Percentiles rank a stretch among this genome's conserved stretches.
These are phyloP conservation scores for Epizoanthus ramosus DNA, from an alignment of 92 coral and sea anemone species.

Conservation along the genomic window DNA sequence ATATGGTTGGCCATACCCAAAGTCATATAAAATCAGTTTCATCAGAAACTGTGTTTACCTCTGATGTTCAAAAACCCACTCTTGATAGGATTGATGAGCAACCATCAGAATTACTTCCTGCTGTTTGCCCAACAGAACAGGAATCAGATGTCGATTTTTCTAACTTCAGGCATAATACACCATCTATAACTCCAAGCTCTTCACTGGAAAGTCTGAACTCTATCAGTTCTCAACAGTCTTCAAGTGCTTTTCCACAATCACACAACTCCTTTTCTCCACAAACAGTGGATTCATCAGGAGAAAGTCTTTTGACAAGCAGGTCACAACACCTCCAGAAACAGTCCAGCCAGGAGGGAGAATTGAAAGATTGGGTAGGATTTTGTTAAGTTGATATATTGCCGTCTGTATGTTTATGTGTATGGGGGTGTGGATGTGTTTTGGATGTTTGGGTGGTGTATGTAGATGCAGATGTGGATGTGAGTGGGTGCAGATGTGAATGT, in stretches of 20 bases:
- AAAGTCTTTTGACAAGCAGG: not conserved
- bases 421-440: too few relatives aligned
- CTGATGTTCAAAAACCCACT: too few relatives aligned
- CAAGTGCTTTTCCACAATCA: slow-evolving; percentile 29
- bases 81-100: not conserved
- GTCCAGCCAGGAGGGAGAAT: slow-evolving; percentile 21
- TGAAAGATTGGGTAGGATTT: slow-evolving; percentile 30
- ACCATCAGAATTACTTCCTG: not conserved
- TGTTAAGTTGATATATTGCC: not conserved
- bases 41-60: not conserved
- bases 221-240: slow-evolving; percentile 58
- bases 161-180: slow-evolving; percentile 32
- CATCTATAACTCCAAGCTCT: slow-evolving; percentile 89
- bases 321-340: slow-evolving; percentile 27
- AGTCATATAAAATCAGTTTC: not conserved
- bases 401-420: not conserved
- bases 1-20: not conserved
- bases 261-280: slow-evolving; percentile 58
- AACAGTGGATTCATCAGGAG: slow-evolving; percentile 40
- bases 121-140: not conserved
- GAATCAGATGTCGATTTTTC: slow-evolving; percentile 59
- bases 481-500: too few relatives aligned
- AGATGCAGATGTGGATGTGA: too few relatives aligned
- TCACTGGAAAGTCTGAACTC: slow-evolving; percentile 88
- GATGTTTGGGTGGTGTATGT: too few relatives aligned